A percentile compares a stretch with the other conserved stretches of the same genome.
Conservation (phyloP, 2,888 invertebrate species). For the Leucoptera coffeella region DNA sequence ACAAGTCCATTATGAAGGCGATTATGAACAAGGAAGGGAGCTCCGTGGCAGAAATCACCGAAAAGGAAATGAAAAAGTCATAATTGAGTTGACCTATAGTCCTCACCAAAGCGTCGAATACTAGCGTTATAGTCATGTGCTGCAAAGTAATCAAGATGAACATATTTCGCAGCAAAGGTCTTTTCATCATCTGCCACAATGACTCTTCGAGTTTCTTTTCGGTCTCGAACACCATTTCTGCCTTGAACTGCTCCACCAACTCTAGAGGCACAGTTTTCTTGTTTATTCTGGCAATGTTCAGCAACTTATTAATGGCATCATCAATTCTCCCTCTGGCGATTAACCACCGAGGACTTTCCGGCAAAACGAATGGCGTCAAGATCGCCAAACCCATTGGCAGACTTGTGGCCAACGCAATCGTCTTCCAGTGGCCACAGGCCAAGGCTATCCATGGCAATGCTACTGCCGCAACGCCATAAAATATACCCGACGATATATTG, state of each 20-base stretch:
- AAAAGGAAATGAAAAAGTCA: slow-evolving; percentile 28
- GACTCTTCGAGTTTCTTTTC: slow-evolving; percentile 10
- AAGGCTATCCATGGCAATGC: slow-evolving; percentile 25
- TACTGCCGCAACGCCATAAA: slow-evolving; percentile 15
- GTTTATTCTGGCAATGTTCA: slow-evolving; percentile 17
- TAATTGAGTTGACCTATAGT: slow-evolving; percentile 19
- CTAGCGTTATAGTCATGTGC: slow-evolving; percentile 17
- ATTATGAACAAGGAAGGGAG: slow-evolving; percentile 21
- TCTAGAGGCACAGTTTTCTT: slow-evolving; percentile 16
- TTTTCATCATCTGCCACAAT: slow-evolving; percentile 15
- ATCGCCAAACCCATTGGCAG: slow-evolving; percentile 18
- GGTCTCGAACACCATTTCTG: slow-evolving; percentile 5
- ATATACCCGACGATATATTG: slow-evolving; percentile 22
- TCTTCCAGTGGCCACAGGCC: slow-evolving; percentile 25
- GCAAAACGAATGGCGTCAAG: slow-evolving; percentile 19
- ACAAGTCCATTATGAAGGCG: slow-evolving; percentile 20
- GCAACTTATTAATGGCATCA: slow-evolving; percentile 17
- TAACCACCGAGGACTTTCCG: slow-evolving; percentile 32
- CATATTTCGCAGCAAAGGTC: slow-evolving; percentile 15
- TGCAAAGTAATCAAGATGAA: slow-evolving; percentile 19
- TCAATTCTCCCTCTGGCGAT: slow-evolving; percentile 21
- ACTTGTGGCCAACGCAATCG: slow-evolving; percentile 19
- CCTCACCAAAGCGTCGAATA: slow-evolving; percentile 24
- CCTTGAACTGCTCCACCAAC: slow-evolving; percentile 18
- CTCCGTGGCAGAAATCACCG: slow-evolving; percentile 25